Evolutionary conservation across 2,888 invertebrate species (phyloP), one percentile per base, ranked within the genome.

Genomic region (Hymenopus coronatus): DNA sequence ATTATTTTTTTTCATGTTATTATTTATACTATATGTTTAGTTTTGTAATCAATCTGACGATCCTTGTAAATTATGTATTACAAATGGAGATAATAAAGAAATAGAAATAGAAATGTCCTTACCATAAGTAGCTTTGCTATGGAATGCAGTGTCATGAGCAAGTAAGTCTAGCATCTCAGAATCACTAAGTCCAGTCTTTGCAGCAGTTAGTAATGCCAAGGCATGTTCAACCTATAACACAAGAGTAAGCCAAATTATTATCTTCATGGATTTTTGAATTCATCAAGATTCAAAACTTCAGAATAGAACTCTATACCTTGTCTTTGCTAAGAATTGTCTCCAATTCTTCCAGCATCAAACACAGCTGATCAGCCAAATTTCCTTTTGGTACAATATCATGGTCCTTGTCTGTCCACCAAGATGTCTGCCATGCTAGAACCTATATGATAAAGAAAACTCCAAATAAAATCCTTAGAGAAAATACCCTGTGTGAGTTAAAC

Each of bases 181-280:
- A 92, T 97, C 97, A 28, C 96, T 96, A 85, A 98, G 94, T 3
- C 98, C 98, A 92, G 96, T 95, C 88, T 97, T 95, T 12, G 97
- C 95, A 4, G 96, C 96, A 0, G 96, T 95, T 89, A 98, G 93
- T 90, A 97, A 94, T 3, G 97, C 95, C 82, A 98, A 93, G 88
- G 97, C 95, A 89, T 92, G 91, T 88, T 92, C 92, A n/a, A 93
- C 92, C 92, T 92, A 83, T 28, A 20, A 20, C 54, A 70, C 15
- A n/a, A 15, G 54, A 15, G 6, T 1, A 20, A 70, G 20, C 1
- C 20, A 20, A 70, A 70, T 20, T 70, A 25, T 70, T 15, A 15
- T 20, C 20, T 20, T 40, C 12, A 40, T 40, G 40, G 12, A 20
- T 20, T 70, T 20, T 70, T 70, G 15, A 2, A 70, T 70, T 70